Percentiles rank a stretch among this genome's conserved stretches.
Conservation (phyloP, 2,113 vertebrate species). For the Aphelocoma coerulescens region DNA sequence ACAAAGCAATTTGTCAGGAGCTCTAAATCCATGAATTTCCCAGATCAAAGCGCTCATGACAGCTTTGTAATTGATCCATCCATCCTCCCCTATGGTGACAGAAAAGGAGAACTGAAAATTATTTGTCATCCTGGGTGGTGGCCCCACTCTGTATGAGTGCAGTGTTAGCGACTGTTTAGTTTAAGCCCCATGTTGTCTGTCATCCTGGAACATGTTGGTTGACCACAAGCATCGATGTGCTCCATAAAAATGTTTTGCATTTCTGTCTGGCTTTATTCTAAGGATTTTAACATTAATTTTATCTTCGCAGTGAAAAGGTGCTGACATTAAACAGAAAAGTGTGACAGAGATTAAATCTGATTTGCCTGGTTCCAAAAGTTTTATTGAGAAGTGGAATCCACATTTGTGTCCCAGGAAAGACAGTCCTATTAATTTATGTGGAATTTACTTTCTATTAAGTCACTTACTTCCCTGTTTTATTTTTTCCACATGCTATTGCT, state of each 20-base stretch:
- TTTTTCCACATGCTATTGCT: background rate
- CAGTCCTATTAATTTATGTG: background rate
- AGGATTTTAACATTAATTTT: background rate
- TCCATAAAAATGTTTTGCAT: background rate
- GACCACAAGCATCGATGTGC: background rate
- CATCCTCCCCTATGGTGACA: background rate
- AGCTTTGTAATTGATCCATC: background rate
- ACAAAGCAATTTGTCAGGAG: background rate
- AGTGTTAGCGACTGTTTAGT: background rate
- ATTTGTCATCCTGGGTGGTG: background rate
- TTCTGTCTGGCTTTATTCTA: background rate
- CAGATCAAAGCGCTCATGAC: background rate
- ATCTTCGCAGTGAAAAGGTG: background rate
- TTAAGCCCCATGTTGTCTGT: background rate
- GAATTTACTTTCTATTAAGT: background rate
- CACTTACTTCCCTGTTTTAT: background rate
- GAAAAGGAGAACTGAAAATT: background rate
- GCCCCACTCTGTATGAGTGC: background rate
- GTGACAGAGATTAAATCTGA: background rate
- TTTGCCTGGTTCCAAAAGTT: background rate
- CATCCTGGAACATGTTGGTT: background rate
- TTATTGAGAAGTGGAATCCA: background rate
- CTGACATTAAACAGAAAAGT: background rate
- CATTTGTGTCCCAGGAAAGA: background rate
- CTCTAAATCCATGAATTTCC: background rate